A percentile compares a stretch with the other conserved stretches of the same genome.
These are phyloP conservation scores for Phoronis australis DNA, from an alignment of 2,888 invertebrate genomes.

Conservation along the genomic window DNA sequence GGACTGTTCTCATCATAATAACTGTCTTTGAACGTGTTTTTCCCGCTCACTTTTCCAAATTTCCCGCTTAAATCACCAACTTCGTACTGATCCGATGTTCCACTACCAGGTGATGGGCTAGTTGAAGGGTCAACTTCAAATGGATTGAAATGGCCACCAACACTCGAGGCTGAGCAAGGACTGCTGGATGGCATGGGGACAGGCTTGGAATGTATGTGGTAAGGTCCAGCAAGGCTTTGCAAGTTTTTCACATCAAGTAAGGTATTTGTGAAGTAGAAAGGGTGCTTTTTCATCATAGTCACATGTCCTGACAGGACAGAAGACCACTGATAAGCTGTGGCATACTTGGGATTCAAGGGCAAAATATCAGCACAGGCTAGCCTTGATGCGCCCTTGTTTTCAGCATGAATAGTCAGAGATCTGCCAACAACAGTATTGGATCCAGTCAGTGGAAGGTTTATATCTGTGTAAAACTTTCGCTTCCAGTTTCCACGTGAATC, in stretches of 20 bases:
- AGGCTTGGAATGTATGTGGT: slow-evolving; percentile 72
- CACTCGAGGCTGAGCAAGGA: slow-evolving; percentile 7
- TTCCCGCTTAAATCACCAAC: slow-evolving; percentile 74
- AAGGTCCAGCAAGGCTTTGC: slow-evolving; percentile 62
- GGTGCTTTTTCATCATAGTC: slow-evolving; percentile 3
- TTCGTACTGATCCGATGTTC: slow-evolving; percentile 68
- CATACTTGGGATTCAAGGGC: slow-evolving; percentile 4
- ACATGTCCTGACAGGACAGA: slow-evolving; percentile 1
- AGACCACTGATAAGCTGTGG: neutral
- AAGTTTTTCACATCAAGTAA: slow-evolving; percentile 72
- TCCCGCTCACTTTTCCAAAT: slow-evolving; percentile 7
- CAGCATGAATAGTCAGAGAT: slow-evolving; percentile 81
- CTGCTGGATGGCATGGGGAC: slow-evolving; percentile 23
- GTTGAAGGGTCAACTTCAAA: neutral
- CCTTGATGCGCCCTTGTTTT: slow-evolving; percentile 67
- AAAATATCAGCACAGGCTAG: slow-evolving; percentile 69
- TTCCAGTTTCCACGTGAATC: neutral
- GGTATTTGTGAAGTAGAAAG: slow-evolving; percentile 1
- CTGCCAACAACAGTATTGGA: slow-evolving; percentile 69
- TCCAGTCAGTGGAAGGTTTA: slow-evolving; percentile 71
- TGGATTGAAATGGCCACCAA: slow-evolving; percentile 9
- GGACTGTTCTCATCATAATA: slow-evolving; percentile 74
- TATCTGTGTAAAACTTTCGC: slow-evolving; percentile 64
- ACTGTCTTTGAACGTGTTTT: slow-evolving; percentile 47
- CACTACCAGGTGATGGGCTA: slow-evolving; percentile 4